phyloP scores from a whole-genome alignment of 2,113 vertebrate genomes.

The Nettapus auritus region DNA sequence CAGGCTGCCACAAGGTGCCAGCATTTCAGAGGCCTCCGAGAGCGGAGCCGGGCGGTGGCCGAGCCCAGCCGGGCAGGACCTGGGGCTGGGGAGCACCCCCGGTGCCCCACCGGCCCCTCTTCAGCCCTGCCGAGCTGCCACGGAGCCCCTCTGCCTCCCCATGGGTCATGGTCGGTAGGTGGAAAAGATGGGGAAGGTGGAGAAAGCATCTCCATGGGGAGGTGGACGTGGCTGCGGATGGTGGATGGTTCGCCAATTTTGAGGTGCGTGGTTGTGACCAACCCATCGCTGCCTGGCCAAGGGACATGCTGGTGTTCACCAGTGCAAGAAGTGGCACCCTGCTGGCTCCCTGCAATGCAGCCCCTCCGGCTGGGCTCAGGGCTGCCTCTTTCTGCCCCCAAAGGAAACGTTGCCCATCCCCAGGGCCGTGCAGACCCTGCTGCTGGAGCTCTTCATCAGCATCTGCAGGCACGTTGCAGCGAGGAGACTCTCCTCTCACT shows the following conservation, averaged over 20 bases:
- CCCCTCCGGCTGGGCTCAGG: background rate
- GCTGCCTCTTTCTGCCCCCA: background rate
- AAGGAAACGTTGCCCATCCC: background rate
- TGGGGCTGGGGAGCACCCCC: background rate
- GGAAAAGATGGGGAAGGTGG: background rate
- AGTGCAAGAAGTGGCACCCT: background rate
- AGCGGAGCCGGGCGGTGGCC: background rate
- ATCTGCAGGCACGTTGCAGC: background rate
- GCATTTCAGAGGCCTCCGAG: conserved; percentile 31
- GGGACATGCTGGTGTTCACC: background rate
- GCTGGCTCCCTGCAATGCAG: fast-evolving
- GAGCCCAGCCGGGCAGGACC: background rate
- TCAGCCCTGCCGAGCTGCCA: background rate
- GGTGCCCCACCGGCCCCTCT: background rate
- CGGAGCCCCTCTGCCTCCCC: background rate
- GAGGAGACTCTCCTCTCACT: conserved; percentile 29
- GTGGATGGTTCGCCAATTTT: background rate
- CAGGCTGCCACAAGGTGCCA: conserved; percentile 56
- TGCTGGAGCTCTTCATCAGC: background rate
- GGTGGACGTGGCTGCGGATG: background rate
- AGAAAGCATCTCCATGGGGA: background rate
- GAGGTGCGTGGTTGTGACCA: background rate
- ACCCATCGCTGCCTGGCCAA: fast-evolving
- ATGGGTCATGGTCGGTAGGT: background rate
- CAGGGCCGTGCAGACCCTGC: background rate